phyloP scores from a whole-genome alignment of 1,140 invertebrate genomes.

The Plodia interpunctella region DNA sequence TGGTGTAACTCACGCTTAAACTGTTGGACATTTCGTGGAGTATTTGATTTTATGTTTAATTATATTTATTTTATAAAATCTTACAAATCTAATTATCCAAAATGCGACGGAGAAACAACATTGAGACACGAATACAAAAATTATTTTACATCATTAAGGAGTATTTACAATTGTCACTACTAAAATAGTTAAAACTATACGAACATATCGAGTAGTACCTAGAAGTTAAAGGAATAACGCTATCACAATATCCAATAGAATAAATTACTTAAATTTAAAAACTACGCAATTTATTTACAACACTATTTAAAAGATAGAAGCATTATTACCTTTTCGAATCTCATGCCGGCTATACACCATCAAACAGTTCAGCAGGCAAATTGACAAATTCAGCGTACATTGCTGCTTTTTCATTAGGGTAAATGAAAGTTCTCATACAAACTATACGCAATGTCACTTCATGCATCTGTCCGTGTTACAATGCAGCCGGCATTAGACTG shows the following conservation, averaged over 20 bases:
- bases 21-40: no score
- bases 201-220: background rate
- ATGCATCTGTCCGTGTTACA: no score
- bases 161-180: slow-evolving; percentile 38
- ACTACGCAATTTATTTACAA: slow-evolving; percentile 26
- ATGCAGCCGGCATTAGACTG: no score
- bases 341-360: no score
- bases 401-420: no score
- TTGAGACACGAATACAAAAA: background rate
- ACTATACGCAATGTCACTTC: no score
- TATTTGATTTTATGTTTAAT: no score
- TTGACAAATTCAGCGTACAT: no score
- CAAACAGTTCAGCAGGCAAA: no score
- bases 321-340: background rate
- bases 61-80: background rate
- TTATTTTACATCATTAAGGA: slow-evolving; percentile 23
- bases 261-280: slow-evolving; percentile 50
- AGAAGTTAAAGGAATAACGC: slow-evolving; percentile 33
- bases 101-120: background rate
- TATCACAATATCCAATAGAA: slow-evolving; percentile 62
- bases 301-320: background rate
- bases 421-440: no score
- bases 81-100: background rate
- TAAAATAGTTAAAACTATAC: slow-evolving; percentile 12
- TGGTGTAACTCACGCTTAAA: no score